A percentile compares a stretch with the other conserved stretches of the same genome.
Evolutionary conservation across 92 coral and sea anemone species (phyloP).

Genomic region (Nematostella vectensis): DNA sequence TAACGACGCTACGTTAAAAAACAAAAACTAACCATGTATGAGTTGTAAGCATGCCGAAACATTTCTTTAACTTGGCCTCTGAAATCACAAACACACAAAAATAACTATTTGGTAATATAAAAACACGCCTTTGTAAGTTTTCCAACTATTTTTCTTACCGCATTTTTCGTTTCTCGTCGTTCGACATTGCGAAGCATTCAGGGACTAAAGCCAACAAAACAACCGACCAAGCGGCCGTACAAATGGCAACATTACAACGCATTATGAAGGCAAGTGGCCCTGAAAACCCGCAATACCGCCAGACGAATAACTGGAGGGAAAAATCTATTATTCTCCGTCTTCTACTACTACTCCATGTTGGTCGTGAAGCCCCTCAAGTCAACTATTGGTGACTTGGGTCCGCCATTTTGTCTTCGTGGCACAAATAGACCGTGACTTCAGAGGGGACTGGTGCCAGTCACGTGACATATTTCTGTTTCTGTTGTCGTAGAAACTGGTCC

Average conservation of each 20-base stretch:
- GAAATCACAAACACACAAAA: constrained; percentile 5
- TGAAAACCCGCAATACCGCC: constrained; percentile 19
- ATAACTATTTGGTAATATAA: neutral
- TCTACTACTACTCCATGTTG: constrained; percentile 16
- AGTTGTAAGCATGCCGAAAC: constrained; percentile 94
- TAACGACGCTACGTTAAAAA: neutral
- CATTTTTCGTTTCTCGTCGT: constrained; percentile 61
- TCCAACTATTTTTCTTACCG: constrained; percentile 32
- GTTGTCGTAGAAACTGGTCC: too few species aligned
- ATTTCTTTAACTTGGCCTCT: constrained; percentile 88
- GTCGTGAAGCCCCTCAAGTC: neutral
- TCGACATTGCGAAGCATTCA: constrained; percentile 68
- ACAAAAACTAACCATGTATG: constrained; percentile 80
- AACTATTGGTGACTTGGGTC: constrained; percentile 9
- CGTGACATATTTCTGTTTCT: constrained; percentile 10
- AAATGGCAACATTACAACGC: constrained; percentile 4
- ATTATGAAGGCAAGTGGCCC: constrained; percentile 18
- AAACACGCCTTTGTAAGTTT: neutral
- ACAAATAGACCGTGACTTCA: constrained; percentile 15
- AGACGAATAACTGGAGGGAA: constrained; percentile 7
- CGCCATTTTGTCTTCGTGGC: constrained; percentile 83
- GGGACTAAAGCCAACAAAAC: constrained; percentile 31
- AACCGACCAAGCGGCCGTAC: constrained; percentile 10
- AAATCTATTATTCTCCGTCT: neutral
- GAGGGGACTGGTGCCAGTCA: constrained; percentile 36